Percentiles rank a stretch among this genome's conserved stretches.
These are phyloP conservation scores for Ceraclea dissimilis DNA, from an alignment of 2,888 invertebrate species.

Conservation along the genomic window DNA sequence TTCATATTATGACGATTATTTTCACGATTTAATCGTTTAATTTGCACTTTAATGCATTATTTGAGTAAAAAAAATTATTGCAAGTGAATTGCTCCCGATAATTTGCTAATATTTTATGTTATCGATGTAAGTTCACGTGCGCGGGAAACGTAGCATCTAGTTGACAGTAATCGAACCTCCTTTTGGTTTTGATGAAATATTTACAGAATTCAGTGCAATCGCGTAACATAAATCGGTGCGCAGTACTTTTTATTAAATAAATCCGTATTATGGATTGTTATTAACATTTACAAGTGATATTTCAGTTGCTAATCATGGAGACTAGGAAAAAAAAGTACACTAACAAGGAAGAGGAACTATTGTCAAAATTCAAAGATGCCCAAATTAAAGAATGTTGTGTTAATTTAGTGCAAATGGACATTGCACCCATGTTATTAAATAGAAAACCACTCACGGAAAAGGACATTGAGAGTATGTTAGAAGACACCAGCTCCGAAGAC, in stretches of 20 bases:
- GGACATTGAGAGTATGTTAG: slow-evolving; percentile 12
- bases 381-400: slow-evolving; percentile 45
- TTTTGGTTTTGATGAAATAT: slow-evolving; percentile 16
- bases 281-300: neutral
- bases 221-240: too few relatives aligned
- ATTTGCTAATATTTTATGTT: neutral
- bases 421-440: slow-evolving; percentile 28
- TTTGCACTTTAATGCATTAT: neutral
- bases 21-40: neutral
- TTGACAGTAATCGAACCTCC: slow-evolving; percentile 16
- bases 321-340: slow-evolving; percentile 7
- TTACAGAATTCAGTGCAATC: neutral
- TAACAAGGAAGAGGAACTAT: slow-evolving; percentile 31
- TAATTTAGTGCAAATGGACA: slow-evolving; percentile 44
- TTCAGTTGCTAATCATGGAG: slow-evolving; percentile 1
- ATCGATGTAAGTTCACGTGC: slow-evolving; percentile 30
- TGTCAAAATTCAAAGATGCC: slow-evolving; percentile 39
- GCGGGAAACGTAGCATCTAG: slow-evolving; percentile 45
- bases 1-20: neutral
- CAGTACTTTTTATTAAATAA: neutral
- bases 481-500: slow-evolving; percentile 4
- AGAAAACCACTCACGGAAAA: slow-evolving; percentile 8
- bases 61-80: neutral
- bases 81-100: neutral
- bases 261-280: neutral